Conservation (phyloP, 2,888 invertebrate genomes). For the Cosmorhoe ocellata region DNA sequence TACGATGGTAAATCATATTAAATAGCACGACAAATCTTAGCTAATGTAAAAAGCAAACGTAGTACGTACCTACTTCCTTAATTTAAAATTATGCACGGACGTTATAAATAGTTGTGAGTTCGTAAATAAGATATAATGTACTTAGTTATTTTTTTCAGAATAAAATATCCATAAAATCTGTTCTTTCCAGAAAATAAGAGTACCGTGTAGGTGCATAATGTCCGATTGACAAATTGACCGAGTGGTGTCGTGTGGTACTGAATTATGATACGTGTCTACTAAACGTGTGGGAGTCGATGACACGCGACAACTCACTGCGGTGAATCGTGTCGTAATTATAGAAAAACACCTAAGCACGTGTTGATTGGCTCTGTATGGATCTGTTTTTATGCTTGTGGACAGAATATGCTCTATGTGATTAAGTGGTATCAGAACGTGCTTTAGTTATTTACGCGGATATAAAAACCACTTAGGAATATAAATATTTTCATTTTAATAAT, state of each 20-base stretch:
- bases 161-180: constrained; percentile 16
- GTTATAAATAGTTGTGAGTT: constrained; percentile 20
- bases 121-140: constrained; percentile 22
- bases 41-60: constrained; percentile 17
- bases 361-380: constrained; percentile 17
- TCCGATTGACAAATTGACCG: constrained; percentile 52
- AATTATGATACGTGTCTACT: constrained; percentile 46
- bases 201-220: constrained; percentile 36
- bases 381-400: not conserved
- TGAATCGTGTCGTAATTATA: constrained; percentile 42
- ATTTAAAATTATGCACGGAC: constrained; percentile 12
- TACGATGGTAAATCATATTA: constrained; percentile 30
- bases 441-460: too few species aligned
- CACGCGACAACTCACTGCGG: constrained; percentile 50
- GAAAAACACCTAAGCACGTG: constrained; percentile 35
- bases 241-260: constrained; percentile 51
- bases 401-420: too few species aligned
- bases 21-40: constrained; percentile 16
- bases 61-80: constrained; percentile 15
- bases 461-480: too few species aligned
- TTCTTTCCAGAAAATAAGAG: constrained; percentile 43
- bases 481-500: too few species aligned
- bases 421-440: too few species aligned
- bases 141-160: too few species aligned
- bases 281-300: constrained; percentile 53